Evolutionary conservation across 1,140 invertebrate species (phyloP).

Genomic region (Agrypnia vestita): DNA sequence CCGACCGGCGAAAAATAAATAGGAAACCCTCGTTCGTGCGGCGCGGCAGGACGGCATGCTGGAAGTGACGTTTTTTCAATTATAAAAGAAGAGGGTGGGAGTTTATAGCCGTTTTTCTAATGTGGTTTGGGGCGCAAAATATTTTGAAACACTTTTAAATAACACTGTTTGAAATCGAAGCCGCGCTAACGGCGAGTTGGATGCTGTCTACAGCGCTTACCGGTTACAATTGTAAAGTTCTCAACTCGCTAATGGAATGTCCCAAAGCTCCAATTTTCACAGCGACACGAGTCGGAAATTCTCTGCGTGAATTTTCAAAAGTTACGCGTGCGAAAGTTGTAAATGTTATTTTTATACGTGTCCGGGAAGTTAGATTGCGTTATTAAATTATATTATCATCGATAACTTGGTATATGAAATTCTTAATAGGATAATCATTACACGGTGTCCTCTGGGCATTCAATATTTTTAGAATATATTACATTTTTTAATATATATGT

Average conservation of each 20-base stretch:
- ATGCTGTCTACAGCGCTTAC: constrained; percentile 23
- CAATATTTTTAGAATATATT: too few relatives aligned
- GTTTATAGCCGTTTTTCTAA: constrained; percentile 60
- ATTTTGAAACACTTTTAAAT: constrained; percentile 51
- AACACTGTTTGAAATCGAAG: constrained; percentile 46
- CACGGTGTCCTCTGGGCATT: too few relatives aligned
- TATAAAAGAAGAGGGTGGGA: constrained; percentile 54
- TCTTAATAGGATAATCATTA: too few relatives aligned
- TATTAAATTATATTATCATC: constrained; percentile 19
- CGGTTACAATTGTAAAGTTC: constrained; percentile 40
- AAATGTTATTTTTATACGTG: constrained; percentile 24
- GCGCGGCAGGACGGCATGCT: constrained; percentile 56
- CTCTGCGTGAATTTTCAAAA: constrained; percentile 25
- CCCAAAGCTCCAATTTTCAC: constrained; percentile 37
- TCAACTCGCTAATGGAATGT: constrained; percentile 34
- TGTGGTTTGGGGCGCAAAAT: constrained; percentile 52
- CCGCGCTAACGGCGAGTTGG: neutral
- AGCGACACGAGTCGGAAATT: constrained; percentile 22
- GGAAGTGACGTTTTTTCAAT: constrained; percentile 61
- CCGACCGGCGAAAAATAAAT: constrained; percentile 55
- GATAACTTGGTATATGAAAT: neutral
- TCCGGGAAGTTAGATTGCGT: neutral
- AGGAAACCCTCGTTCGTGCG: constrained; percentile 56
- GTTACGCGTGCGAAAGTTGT: constrained; percentile 27
- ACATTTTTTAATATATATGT: too few relatives aligned